Evolutionary conservation across 2,888 invertebrate genomes (phyloP), one percentile per base, ranked within the genome.

Genomic region (Lymantria dispar): DNA sequence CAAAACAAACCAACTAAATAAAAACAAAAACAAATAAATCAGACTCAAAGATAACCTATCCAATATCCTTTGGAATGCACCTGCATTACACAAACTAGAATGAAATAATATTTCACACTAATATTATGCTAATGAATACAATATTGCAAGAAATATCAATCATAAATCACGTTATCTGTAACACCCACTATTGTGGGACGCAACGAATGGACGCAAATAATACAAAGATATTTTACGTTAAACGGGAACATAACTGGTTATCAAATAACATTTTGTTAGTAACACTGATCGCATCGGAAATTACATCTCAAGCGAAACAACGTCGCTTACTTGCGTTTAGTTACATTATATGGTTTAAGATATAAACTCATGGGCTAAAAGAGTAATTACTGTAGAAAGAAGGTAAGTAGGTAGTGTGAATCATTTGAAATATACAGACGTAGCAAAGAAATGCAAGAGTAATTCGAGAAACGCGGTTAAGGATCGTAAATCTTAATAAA

Each of bases 281-380:
- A 52, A 62, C 58, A 54, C 43, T 73, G 50, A 70, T 68, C 73
- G 71, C 77, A 83, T 85, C 81, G 82, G 79, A 83, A 84, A 87
- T 86, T 86, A 74, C 81, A 83, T 86, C 83, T 82, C 70, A 64
- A 46, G 71, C 73, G 65, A 79, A 83, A 84, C 75, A 76, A 76
- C 75, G 73, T 72, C 79, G 73, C 74, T 81, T 77, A 76, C 72
- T 72, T 69, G 70, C 70, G 63, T 69, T 73, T 72, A 72, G 70
- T 76, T 78, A 77, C 78, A 85, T 58, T 62, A 47, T 40, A 30
- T 61, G 72, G 72, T 54, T 7, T 54, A 75, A 78, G 74, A 48
- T 15, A 74, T 53, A 57, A 67, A 68, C 60, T 43, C 0, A 40
- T 13, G 31, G 22, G 22, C 22, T 40, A 7, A 30, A 33, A 3